These are phyloP conservation scores for Leucophenga montana DNA, from an alignment of 2,888 invertebrate species.

Conservation along the genomic window DNA sequence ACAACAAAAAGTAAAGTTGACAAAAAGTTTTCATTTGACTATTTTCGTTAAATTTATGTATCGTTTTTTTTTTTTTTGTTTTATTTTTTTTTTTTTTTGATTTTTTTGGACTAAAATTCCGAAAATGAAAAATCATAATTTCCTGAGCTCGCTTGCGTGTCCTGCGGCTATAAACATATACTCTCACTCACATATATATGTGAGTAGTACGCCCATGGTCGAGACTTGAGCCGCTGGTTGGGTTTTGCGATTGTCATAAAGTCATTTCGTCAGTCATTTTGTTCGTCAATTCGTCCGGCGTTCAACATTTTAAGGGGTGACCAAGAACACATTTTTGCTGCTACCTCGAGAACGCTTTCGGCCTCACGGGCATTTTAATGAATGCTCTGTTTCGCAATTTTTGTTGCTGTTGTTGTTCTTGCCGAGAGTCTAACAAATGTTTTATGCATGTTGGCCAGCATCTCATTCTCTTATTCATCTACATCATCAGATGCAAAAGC, in stretches of 20 bases:
- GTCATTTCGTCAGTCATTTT: too few species aligned
- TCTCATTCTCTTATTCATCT: too few species aligned
- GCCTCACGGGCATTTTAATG: too few species aligned
- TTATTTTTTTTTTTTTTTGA: not conserved
- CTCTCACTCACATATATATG: not conserved
- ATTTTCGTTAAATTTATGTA: not conserved
- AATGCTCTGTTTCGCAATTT: too few species aligned
- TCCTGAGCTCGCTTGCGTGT: not conserved
- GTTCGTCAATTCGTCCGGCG: not conserved
- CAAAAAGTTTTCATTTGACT: not conserved
- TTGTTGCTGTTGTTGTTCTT: too few species aligned
- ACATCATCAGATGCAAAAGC: too few species aligned
- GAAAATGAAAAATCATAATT: constrained; percentile 2
- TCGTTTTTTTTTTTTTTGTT: not conserved
- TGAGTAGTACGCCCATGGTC: not conserved
- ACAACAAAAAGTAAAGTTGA: not conserved
- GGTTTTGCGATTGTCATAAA: too few species aligned
- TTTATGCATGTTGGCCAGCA: too few species aligned
- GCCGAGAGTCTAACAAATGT: too few species aligned
- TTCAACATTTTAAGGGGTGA: not conserved
- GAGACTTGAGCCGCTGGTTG: too few species aligned
- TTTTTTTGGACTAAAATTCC: not conserved
- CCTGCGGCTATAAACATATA: not conserved
- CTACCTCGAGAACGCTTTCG: too few species aligned
- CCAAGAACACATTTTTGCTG: not conserved